phyloP scores from a whole-genome alignment of 2,888 invertebrate species.

The Netelia melanura region DNA sequence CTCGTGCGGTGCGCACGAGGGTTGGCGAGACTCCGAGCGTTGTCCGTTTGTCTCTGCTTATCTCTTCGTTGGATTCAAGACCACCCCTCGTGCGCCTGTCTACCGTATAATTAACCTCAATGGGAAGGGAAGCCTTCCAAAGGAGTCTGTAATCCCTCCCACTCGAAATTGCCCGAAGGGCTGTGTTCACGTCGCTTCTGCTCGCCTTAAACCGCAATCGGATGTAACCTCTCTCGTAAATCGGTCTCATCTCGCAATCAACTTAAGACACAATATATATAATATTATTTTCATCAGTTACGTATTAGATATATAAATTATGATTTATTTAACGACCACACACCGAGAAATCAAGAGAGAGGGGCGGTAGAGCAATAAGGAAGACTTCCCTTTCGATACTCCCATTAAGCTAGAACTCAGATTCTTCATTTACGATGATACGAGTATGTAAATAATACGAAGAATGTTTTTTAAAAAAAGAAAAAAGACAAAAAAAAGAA shows the following conservation, averaged over 20 bases:
- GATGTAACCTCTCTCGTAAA: slow-evolving; percentile 31
- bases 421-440: slow-evolving; percentile 10
- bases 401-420: slow-evolving; percentile 7
- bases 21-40: slow-evolving; percentile 1
- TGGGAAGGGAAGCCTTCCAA: slow-evolving; percentile 67
- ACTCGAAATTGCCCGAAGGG: slow-evolving; percentile 59
- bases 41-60: slow-evolving; percentile 54
- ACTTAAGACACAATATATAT: not conserved
- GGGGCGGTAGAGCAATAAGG: not conserved
- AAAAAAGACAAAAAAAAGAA: slow-evolving; percentile 12
- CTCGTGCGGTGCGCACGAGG: not conserved
- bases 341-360: no score
- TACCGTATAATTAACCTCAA: slow-evolving; percentile 68
- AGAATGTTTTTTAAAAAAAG: slow-evolving; percentile 36
- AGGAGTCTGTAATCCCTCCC: slow-evolving; percentile 65
- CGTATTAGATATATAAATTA: not conserved
- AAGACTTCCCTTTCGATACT: slow-evolving; percentile 19
- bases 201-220: not conserved
- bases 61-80: slow-evolving; percentile 46
- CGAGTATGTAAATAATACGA: slow-evolving; percentile 50
- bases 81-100: slow-evolving; percentile 39
- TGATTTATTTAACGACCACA: no score
- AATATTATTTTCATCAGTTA: not conserved
- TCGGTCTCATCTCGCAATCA: slow-evolving; percentile 17
- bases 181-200: not conserved